phyloP scores from a whole-genome alignment of 2,113 vertebrate species.

The Forbesichthys agassizii region DNA sequence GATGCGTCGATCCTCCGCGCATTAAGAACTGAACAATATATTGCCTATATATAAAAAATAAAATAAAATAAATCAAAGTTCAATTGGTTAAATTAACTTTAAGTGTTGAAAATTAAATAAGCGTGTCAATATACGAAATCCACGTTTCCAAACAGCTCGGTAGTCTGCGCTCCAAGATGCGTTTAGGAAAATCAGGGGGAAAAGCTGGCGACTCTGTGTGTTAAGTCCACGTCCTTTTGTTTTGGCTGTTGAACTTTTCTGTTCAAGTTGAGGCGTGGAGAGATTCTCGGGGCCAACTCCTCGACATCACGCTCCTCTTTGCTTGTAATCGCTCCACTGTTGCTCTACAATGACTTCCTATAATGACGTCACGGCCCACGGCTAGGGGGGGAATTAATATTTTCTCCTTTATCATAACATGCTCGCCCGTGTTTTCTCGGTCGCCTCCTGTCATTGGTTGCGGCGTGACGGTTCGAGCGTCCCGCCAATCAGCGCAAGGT shows the following conservation, averaged over 20 bases:
- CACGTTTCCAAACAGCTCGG: slow-evolving; percentile 33
- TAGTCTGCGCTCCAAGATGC: slow-evolving; percentile 57
- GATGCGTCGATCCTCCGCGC: slow-evolving; percentile 35
- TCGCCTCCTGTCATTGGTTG: slow-evolving; percentile 80
- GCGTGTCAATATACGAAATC: slow-evolving; percentile 45
- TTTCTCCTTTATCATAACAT: slow-evolving; percentile 82
- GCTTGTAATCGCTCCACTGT: slow-evolving; percentile 86
- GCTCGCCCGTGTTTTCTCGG: slow-evolving; percentile 66
- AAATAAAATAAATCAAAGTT: slow-evolving; percentile 12
- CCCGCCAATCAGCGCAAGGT: slow-evolving; percentile 81
- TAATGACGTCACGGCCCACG: slow-evolving; percentile 89
- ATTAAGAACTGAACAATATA: slow-evolving; percentile 13
- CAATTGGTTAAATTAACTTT: slow-evolving; percentile 22
- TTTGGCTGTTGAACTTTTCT: slow-evolving; percentile 85
- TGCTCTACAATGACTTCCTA: slow-evolving; percentile 90
- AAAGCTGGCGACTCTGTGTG: slow-evolving; percentile 56
- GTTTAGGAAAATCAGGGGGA: slow-evolving; percentile 60
- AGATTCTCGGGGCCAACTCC: slow-evolving; percentile 79
- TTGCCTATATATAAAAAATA: neutral
- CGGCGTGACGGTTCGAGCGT: slow-evolving; percentile 67
- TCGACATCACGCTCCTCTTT: slow-evolving; percentile 84
- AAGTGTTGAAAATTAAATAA: slow-evolving; percentile 25
- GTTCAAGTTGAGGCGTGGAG: slow-evolving; percentile 85
- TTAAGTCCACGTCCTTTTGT: slow-evolving; percentile 74
- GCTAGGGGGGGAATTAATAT: slow-evolving; percentile 74